Conservation (phyloP, 2,113 vertebrate genomes). For the Condylura cristata region DNA sequence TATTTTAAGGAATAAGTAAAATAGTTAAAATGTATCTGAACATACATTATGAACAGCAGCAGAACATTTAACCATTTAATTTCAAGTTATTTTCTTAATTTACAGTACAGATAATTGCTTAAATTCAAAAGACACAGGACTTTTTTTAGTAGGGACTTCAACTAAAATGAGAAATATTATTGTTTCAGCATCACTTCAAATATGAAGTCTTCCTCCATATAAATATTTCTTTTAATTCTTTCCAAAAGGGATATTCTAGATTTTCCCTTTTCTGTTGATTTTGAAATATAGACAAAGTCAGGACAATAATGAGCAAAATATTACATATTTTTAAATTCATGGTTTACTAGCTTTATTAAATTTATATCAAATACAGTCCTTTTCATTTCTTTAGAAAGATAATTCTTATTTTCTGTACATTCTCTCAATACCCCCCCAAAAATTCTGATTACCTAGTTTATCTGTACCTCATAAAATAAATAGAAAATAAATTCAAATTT, state of each 20-base stretch:
- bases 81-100: background rate
- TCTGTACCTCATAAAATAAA: conserved; percentile 51
- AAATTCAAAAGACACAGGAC: background rate
- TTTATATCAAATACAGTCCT: conserved; percentile 1
- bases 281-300: conserved; percentile 32
- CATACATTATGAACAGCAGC: background rate
- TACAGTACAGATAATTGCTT: background rate
- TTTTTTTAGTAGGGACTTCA: background rate
- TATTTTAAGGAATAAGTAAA: background rate
- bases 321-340: background rate
- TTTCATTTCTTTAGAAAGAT: conserved; percentile 58
- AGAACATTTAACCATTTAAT: conserved; percentile 4
- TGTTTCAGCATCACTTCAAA: conserved; percentile 15
- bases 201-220: background rate
- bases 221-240: background rate
- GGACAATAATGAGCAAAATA: background rate
- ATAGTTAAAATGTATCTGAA: background rate
- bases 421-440: background rate
- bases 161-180: conserved; percentile 27
- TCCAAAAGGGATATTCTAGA: background rate
- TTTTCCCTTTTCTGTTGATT: conserved; percentile 4
- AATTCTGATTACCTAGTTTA: conserved; percentile 52
- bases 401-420: background rate
- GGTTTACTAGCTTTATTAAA: background rate
- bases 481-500: background rate